Base-by-base conservation (phyloP, 2,797 vertebrate genomes). In the Sternotherus odoratus region DNA sequence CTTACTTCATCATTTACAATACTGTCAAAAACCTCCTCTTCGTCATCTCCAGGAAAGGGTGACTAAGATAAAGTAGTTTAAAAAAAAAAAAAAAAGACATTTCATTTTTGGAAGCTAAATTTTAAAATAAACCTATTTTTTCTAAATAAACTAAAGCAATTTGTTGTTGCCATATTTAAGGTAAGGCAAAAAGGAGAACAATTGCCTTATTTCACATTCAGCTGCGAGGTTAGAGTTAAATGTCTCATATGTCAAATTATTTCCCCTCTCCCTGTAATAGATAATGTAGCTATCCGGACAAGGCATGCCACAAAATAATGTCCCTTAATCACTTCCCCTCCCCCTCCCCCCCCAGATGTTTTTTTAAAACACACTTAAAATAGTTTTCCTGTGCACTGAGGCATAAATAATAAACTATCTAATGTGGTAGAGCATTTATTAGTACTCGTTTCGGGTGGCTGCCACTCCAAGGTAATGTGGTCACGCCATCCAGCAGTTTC, bases 1-100 rank as follows among this genome's bases (percentile, higher is more conserved):
- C 99, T 99, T 91, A 99, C 99, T 98, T 99, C 99, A 96, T 99
- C 99, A 57, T 99, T 99, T 95, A 99, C 99, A 93, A 99, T 99
- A 98, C 99, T 99, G 98, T 99, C 99, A 94, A 99, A 99, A 94
- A 99, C 99, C 94, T 99, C 99, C 94, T 99, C 99, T 98, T 99
- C 99, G 92, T 99, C 99, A 86, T 99, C 99, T 74, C 99, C 99
- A 83, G 99, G 99, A 96, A 99, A 99, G 30, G 99, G 99, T 82
- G 99, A 99, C 99, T 99, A 26, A 12, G 57, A 86, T 5, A 82
- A 49, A 94, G 96, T 72, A 54, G 79, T 94, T 57, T 2, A 13
- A 4, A 11, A 74, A 5, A 2, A 2, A 51, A n/a, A 17, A 19
- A 84, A 24, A 21, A 17, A 6, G 13, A 69, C 50, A 28, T 81